Conservation (phyloP, 2,888 invertebrate species). For the Caenorhabditis zanzibari region DNA sequence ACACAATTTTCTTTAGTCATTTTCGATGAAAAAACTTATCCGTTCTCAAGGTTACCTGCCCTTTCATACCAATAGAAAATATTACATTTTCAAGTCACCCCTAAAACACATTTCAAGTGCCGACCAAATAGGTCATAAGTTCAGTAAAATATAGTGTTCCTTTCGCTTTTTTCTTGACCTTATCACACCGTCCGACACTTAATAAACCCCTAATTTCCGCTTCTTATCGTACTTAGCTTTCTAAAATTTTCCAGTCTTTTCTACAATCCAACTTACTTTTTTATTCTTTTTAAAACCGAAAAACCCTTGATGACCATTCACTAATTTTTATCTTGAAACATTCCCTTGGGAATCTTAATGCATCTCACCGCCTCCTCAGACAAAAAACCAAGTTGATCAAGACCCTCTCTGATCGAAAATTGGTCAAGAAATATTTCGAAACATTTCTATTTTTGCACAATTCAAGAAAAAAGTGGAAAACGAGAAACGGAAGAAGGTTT, state of each 20-base stretch:
- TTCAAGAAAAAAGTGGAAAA: background rate
- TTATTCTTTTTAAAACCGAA: background rate
- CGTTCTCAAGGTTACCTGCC: too few species aligned
- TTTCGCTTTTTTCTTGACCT: constrained; percentile 2
- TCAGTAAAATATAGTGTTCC: constrained; percentile 8
- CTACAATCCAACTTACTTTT: background rate
- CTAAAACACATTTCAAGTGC: background rate
- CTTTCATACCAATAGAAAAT: too few species aligned
- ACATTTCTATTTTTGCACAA: constrained; percentile 34
- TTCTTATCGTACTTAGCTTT: constrained; percentile 35
- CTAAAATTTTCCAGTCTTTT: constrained; percentile 15
- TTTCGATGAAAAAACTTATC: too few species aligned
- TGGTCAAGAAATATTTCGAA: constrained; percentile 29
- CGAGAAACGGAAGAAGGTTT: constrained; percentile 23
- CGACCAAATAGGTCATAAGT: background rate
- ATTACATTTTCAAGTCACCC: background rate
- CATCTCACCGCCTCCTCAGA: constrained; percentile 10
- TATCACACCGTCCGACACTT: constrained; percentile 16
- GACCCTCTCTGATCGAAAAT: background rate
- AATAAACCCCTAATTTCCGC: constrained; percentile 33
- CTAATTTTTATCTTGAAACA: constrained; percentile 10
- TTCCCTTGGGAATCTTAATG: constrained; percentile 38
- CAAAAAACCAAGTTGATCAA: constrained; percentile 11
- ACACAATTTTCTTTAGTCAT: too few species aligned
- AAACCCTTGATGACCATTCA: constrained; percentile 13